Base-by-base conservation (phyloP, 2,888 invertebrate species). In the Drosophila stalkeri region DNA sequence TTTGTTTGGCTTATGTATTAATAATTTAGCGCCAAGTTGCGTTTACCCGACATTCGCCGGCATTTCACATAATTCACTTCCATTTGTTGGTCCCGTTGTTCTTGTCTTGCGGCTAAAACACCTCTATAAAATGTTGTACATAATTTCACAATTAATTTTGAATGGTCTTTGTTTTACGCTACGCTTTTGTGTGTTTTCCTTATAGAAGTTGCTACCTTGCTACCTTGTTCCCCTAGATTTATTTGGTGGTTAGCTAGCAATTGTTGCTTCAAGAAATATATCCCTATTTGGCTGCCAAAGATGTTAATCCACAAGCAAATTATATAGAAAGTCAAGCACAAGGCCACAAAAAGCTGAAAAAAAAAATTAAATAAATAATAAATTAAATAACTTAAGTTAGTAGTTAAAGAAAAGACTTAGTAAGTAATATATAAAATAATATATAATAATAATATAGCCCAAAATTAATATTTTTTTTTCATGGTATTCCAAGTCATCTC, bases 61-160 rank as follows among this genome's bases (percentile, higher is more conserved):
- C 86, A 77, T 77, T 86, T 72, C 83, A 71, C 79, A 86, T 82
- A 76, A 80, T 86, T 88, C 75, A 86, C 85, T 64, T 69, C 76
- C 80, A 78, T 80, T 78, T 76, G 67, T 64, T 55, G 27, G n/a
- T 12, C 27, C 39, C 37, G 43, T 55, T 43, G 43, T 41, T 49
- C 41, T 37, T 57, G 63, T 44, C 44, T 51, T 51, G 57, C 14
- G 44, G 61, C 44, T 35, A 47, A 52, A 69, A 71, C 80, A 78
- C 73, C 86, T 82, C 70, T 68, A 79, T 72, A 77, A 79, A 86
- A 64, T 66, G 74, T 72, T 57, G 64, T 65, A 64, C 44, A 64
- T 64, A 74, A 70, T 64, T 60, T 59, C 56, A 68, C 70, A 78
- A 77, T 77, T 77, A 70, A 74, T 67, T 77, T 74, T 74, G 64